Evolutionary conservation across 2,797 vertebrate genomes (phyloP), one percentile per base, ranked within the genome.

Genomic region (Pteropus rufus): DNA sequence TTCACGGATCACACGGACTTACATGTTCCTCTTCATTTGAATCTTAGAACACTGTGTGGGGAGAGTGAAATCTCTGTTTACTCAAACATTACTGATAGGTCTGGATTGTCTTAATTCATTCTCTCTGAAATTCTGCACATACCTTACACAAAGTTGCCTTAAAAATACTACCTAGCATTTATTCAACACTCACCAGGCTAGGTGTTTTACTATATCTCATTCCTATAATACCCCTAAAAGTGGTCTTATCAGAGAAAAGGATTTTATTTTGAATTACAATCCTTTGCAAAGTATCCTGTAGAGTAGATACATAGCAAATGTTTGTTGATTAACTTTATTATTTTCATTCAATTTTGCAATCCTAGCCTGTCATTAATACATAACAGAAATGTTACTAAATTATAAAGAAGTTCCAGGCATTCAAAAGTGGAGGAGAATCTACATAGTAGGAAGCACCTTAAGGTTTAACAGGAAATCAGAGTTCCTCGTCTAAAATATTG

Each of bases 1-100:
- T 84, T 94, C 79, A 93, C 86, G 82, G 83, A 90, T 94, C 82
- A 90, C 62, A 60, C 8, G 2, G 44, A 69, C 60, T 73, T 62
- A 72, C 65, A 91, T 10, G 64, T 82, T 94, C 84, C 21, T 36
- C 69, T 85, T 80, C 70, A 36, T 80, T 46, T 92, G 64, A 89
- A 41, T 80, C 79, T 72, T 79, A 86, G 34, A 94, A 89, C 31
- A n/a, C 3, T 7, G 11, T n/a, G 24, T 44, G 56, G 65, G 34
- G 29, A 93, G 26, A 91, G 21, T 26, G 34, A 89, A 82, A 41
- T 77, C 49, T 92, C 58, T 89, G 44, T 85, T 94, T 84, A 87
- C 41, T 52, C 58, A 69, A 92, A 91, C 77, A 82, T 82, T 41
- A 75, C 54, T 91, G 14, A 80, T 79, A 82, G 10, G 58, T 72